Percentiles rank a stretch among this genome's conserved stretches.
Conservation (phyloP, 2,797 vertebrate species). For the Benthosema pterotum region DNA sequence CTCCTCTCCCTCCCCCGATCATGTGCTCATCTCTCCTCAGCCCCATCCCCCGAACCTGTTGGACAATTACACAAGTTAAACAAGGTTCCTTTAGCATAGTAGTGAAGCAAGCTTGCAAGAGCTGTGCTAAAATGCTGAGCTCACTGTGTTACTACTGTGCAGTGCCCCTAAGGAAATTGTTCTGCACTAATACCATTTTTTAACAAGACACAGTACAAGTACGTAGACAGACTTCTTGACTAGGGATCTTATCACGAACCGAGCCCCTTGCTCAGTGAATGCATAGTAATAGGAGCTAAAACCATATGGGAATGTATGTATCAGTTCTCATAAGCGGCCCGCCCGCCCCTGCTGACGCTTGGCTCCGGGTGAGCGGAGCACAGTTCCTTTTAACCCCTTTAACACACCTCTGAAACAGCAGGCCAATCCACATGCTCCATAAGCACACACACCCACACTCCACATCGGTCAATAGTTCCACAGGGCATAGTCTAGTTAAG, state of each 20-base stretch:
- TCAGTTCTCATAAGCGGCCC: constrained; percentile 2
- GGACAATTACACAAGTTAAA: neutral
- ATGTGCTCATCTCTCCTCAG: constrained; percentile 7
- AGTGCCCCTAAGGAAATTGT: no score
- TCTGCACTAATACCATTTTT: no score
- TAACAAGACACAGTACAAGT: no score
- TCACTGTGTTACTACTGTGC: no score
- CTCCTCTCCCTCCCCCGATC: constrained; percentile 3
- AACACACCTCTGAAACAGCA: constrained; percentile 47
- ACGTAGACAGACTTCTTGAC: neutral
- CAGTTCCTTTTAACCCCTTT: constrained; percentile 4
- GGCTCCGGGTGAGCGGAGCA: constrained; percentile 21
- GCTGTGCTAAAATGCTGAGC: neutral
- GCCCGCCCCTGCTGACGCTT: neutral
- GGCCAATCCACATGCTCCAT: constrained; percentile 60
- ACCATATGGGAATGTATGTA: constrained; percentile 14
- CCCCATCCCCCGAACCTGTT: constrained; percentile 25
- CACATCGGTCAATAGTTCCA: constrained; percentile 24
- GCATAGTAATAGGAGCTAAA: constrained; percentile 21
- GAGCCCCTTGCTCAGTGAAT: neutral
- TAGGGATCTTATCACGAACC: neutral
- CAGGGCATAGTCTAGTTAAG: constrained; percentile 17
- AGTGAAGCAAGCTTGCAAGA: neutral
- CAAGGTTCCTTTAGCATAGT: neutral
- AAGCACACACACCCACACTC: constrained; percentile 28